Evolutionary conservation across 2,888 invertebrate species (phyloP), one percentile per base, ranked within the genome.

Genomic region (Abrostola tripartita): DNA sequence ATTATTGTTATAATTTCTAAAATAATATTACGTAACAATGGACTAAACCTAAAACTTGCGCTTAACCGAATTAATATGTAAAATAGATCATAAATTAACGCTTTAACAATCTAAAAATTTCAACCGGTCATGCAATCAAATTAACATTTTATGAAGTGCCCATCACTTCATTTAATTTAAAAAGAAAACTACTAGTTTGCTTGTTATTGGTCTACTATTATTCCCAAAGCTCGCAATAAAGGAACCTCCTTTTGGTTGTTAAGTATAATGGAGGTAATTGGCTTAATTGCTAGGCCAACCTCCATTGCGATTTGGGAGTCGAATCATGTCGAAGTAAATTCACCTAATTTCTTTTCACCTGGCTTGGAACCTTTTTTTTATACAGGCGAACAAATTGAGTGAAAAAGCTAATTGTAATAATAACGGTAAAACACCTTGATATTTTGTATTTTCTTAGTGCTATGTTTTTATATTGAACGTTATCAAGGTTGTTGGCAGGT

Each of bases 261-360:
- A 77, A 77, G 67, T 72, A 78, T 67, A 75, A 75, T 62, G 64
- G 47, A 52, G 62, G 68, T 74, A 78, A 77, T 74, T 74, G 78
- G 37, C 69, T 74, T 77, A 77, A 77, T 77, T 74, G 69, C 65
- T 71, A 74, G 66, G 59, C 61, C 61, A 64, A 52, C 52, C 61
- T 42, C 59, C 60, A 59, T 74, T 71, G 65, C 63, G 72, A 74
- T 77, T 77, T 65, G 35, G 50, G 53, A 77, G 65, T 66, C 61
- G 62, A 78, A 77, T 70, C 75, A 72, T 75, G 72, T 70, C 53
- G 75, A 72, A 74, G 72, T 76, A 66, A 77, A 74, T 76, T 76
- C 61, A 61, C 65, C 55, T 66, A 64, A 76, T 71, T 71, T 64
- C 60, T 73, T 74, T 66, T 56, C 40, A 59, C 61, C 37, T 61